phyloP scores from a whole-genome alignment of 2,113 vertebrate species.

The Heterochromis multidens region DNA sequence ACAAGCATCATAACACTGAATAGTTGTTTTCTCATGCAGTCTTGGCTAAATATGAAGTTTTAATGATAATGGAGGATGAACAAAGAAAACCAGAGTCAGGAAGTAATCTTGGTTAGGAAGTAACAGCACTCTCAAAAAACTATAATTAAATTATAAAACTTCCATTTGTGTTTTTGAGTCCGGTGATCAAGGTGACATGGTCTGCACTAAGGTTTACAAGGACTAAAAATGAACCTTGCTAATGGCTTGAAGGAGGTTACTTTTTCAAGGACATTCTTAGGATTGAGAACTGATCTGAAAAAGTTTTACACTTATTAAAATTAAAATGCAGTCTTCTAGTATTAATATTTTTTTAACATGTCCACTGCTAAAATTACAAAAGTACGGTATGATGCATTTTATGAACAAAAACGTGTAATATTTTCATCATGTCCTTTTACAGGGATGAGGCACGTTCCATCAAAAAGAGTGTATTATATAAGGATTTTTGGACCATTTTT shows the following conservation, averaged over 20 bases:
- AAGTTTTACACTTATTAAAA: not conserved
- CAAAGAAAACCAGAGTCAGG: not conserved
- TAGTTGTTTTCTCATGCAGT: not conserved
- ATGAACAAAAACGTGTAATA: not conserved
- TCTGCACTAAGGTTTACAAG: not conserved
- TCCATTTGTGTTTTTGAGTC: not conserved
- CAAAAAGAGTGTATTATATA: conserved; percentile 39
- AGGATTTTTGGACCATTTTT: conserved; percentile 29
- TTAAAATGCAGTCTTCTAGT: not conserved
- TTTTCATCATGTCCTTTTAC: conserved; percentile 10
- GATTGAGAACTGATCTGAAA: not conserved
- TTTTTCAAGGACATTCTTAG: not conserved
- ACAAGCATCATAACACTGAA: not conserved
- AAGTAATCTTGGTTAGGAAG: not conserved
- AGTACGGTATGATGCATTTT: not conserved
- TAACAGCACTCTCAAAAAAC: not conserved
- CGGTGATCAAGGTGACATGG: not conserved
- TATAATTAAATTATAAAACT: not conserved
- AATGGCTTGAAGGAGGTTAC: not conserved
- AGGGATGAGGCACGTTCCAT: not conserved
- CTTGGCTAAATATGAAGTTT: not conserved
- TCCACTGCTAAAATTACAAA: not conserved
- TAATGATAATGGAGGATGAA: not conserved
- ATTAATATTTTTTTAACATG: not conserved
- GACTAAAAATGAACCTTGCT: not conserved